A percentile compares a stretch with the other conserved stretches of the same genome.
Conservation (phyloP, 2,888 invertebrate species). For the Bursaphelenchus okinawaensis region DNA sequence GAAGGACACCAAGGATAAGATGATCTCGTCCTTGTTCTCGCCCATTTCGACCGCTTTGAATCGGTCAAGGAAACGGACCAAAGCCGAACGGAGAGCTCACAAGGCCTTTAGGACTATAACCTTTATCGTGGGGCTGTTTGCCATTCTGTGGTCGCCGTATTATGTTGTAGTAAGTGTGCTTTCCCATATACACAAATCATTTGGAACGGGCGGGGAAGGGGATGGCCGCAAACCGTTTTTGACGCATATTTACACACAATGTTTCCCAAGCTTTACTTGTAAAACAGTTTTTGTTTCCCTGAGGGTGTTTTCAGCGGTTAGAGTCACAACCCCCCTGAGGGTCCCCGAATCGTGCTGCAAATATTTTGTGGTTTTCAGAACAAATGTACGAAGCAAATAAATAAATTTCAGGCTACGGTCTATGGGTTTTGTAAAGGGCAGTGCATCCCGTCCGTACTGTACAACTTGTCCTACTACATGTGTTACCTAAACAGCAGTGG, state of each 20-base stretch:
- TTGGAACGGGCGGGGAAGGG: not conserved
- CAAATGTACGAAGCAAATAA: not conserved
- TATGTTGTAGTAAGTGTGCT: conserved; percentile 48
- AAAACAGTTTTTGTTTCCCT: no score
- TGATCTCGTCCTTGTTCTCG: conserved; percentile 37
- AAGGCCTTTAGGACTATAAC: conserved; percentile 58
- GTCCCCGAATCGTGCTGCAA: not conserved
- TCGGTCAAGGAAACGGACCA: conserved; percentile 32
- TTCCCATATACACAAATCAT: not conserved
- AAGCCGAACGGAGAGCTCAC: conserved; percentile 55
- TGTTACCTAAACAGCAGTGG: conserved; percentile 55
- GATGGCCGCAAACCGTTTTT: no score
- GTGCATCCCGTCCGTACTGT: conserved; percentile 54
- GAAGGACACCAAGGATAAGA: conserved; percentile 31
- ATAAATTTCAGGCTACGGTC: conserved; percentile 50
- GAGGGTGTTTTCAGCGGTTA: no score
- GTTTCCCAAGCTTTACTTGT: no score
- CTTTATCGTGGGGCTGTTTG: conserved; percentile 57
- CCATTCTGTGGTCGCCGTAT: conserved; percentile 58
- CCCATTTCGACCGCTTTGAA: conserved; percentile 33
- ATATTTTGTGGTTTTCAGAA: not conserved
- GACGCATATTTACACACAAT: no score
- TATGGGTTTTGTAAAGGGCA: conserved; percentile 56
- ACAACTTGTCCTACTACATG: conserved; percentile 57
- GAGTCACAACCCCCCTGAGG: not conserved